phyloP scores from a whole-genome alignment of 2,113 vertebrate genomes.

The Varanus salvator region DNA sequence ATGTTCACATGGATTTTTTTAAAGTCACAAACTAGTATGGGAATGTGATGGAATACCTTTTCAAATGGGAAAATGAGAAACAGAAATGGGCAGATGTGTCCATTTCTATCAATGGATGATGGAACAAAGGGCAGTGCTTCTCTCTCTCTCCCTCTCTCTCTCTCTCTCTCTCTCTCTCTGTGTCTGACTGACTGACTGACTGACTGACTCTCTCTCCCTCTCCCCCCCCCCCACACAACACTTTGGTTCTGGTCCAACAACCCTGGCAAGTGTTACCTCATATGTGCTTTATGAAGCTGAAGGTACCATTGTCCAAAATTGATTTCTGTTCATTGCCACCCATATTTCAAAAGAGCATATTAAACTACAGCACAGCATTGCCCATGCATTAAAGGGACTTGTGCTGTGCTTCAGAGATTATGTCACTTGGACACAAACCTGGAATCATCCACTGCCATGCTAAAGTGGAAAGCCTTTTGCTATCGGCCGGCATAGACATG shows the following conservation, averaged over 20 bases:
- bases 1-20: not conserved
- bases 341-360: constrained; percentile 54
- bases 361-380: constrained; percentile 22
- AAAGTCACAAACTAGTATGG: not conserved
- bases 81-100: not conserved
- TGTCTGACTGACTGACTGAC: too few relatives aligned
- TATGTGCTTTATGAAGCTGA: constrained; percentile 54
- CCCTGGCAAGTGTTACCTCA: constrained; percentile 24
- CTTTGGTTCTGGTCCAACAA: not conserved
- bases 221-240: not conserved
- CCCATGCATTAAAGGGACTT: not conserved
- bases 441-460: not conserved
- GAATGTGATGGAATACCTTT: not conserved
- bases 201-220: too few relatives aligned
- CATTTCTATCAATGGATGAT: not conserved
- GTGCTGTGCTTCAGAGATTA: constrained; percentile 30
- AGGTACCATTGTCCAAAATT: constrained; percentile 57
- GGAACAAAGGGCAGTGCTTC: not conserved
- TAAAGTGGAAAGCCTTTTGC: not conserved
- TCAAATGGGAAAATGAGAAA: not conserved
- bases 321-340: constrained; percentile 59
- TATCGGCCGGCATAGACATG: too few relatives aligned
- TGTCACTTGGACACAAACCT: not conserved
- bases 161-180: too few relatives aligned
- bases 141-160: not conserved